Evolutionary conservation across 2,888 invertebrate species (phyloP), one percentile per base, ranked within the genome.

Genomic region (Hydrotaea diabolus): DNA sequence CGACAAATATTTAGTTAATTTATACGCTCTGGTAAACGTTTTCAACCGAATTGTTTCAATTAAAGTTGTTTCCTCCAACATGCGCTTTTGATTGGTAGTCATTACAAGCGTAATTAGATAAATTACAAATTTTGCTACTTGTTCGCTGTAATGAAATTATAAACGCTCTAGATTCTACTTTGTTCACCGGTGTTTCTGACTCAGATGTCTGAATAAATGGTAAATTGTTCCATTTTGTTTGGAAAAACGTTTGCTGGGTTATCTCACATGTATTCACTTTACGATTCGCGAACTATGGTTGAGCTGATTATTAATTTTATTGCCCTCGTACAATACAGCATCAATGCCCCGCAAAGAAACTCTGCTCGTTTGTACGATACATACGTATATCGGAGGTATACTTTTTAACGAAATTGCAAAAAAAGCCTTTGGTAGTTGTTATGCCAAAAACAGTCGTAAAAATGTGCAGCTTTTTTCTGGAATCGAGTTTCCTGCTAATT

Each of bases 391-490:
- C 2, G 59, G 11, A 26, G 15, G 2, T 36, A 73, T 23, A 23
- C 62, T 39, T 72, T 59, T 62, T 19, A 23, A 59, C 64, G 57
- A 78, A 79, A 4, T 21, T 39, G 55, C 17, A n/a, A 23, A 71
- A 62, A 17, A 46, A 4, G 36, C 53, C 39, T 62, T 82, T 53
- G 77, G 77, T 77, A 80, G 82, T 64, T 85, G 80, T 85, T 74
- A 82, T 85, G 82, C 53, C 62, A 21, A 64, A 74, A 46, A 17
- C 2, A 82, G 55, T 85, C 82, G 69, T 85, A 85, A 85, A 85
- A 82, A 71, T 82, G 53, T 62, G 31, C 79, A 73, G 19, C 74
- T 80, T 79, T 15, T n/a, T n/a, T 62, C 4, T 62, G 31, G 69
- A 69, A 46, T 23, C 23, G 43, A 31, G 69, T 39, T 69, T 69